A percentile compares a stretch with the other conserved stretches of the same genome.
Evolutionary conservation across 35 echinoderm and acorn worm genomes (phyloP).

Genomic region (Patiria miniata): DNA sequence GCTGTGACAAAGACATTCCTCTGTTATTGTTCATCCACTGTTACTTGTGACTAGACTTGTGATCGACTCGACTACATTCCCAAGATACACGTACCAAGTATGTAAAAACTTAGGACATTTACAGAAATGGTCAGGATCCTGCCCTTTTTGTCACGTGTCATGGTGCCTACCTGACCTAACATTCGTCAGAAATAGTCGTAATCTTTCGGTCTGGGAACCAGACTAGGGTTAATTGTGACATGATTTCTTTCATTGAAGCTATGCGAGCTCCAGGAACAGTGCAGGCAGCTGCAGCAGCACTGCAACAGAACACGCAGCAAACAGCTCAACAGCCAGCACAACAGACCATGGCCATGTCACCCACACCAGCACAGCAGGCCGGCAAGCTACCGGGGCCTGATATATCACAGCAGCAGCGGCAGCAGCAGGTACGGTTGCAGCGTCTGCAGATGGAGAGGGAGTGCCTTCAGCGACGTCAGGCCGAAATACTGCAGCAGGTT

Average conservation of each 20-base stretch:
- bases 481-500: slow-evolving; percentile 97
- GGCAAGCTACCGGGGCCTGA: neutral
- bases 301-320: slow-evolving; percentile 50
- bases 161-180: too few relatives aligned
- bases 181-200: too few relatives aligned
- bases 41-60: too few relatives aligned
- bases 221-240: too few relatives aligned
- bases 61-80: too few relatives aligned
- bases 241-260: slow-evolving; percentile 24
- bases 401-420: slow-evolving; percentile 65
- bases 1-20: too few relatives aligned
- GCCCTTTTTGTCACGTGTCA: too few relatives aligned
- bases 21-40: too few relatives aligned
- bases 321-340: slow-evolving; percentile 1
- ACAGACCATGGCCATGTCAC: slow-evolving; percentile 5
- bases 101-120: too few relatives aligned
- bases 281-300: slow-evolving; percentile 74
- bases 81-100: too few relatives aligned
- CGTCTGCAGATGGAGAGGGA: slow-evolving; percentile 94
- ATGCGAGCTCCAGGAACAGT: slow-evolving; percentile 82
- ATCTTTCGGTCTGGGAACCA: too few relatives aligned
- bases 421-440: slow-evolving; percentile 86
- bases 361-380: slow-evolving; percentile 26
- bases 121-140: too few relatives aligned
- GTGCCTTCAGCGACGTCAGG: slow-evolving; percentile 75